Evolutionary conservation across 2,888 invertebrate genomes (phyloP).

Genomic region (Chironomus riparius): DNA sequence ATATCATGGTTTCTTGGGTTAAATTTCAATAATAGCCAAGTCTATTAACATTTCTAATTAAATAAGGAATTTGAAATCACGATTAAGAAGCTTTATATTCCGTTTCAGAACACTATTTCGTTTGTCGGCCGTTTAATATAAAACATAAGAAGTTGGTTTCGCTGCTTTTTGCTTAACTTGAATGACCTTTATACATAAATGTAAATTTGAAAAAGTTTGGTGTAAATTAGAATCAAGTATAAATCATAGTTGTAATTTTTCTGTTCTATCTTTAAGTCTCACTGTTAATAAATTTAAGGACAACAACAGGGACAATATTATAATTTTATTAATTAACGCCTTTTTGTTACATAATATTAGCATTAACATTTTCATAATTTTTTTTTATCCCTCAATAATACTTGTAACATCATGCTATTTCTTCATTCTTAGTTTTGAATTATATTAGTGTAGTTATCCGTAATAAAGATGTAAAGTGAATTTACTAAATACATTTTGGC

Average conservation of each 20-base stretch:
- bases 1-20: not conserved
- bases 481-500: no score
- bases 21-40: not conserved
- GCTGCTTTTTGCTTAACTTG: not conserved
- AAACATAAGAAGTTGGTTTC: not conserved
- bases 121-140: not conserved
- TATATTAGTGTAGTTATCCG: no score
- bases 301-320: conserved; percentile 1
- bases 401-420: not conserved
- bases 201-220: not conserved
- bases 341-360: conserved; percentile 19
- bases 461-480: no score
- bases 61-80: conserved; percentile 21
- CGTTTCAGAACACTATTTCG: conserved; percentile 19
- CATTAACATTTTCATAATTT: conserved; percentile 27
- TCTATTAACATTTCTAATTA: conserved; percentile 24
- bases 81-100: conserved; percentile 15
- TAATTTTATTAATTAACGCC: conserved; percentile 27
- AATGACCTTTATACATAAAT: not conserved
- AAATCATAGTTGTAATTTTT: conserved; percentile 1
- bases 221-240: conserved; percentile 6
- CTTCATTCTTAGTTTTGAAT: no score
- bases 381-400: not conserved
- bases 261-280: not conserved
- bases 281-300: not conserved